A percentile compares a stretch with the other conserved stretches of the same genome.
Evolutionary conservation across 2,888 invertebrate genomes (phyloP).

Genomic region (Acronicta psi): DNA sequence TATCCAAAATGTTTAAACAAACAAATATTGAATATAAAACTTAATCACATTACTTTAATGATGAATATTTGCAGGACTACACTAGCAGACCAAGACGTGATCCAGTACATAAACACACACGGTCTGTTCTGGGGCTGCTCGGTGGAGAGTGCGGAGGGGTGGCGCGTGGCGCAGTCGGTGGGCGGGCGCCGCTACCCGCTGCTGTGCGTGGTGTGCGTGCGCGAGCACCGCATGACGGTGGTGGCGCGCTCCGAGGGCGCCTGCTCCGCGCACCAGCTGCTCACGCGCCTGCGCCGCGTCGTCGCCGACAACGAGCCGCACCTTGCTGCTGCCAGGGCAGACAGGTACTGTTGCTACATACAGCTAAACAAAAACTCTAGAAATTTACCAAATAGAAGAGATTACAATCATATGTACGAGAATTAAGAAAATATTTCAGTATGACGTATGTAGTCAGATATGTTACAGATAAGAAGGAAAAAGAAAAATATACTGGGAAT

Average conservation of each 20-base stretch:
- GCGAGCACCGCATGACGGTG: constrained; percentile 97
- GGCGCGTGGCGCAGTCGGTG: constrained; percentile 96
- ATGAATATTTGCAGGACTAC: constrained; percentile 87
- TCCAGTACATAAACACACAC: constrained; percentile 94
- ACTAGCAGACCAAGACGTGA: constrained; percentile 92
- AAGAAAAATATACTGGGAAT: too few species aligned
- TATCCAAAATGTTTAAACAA: not conserved
- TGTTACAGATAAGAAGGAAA: too few species aligned
- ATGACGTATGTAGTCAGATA: too few species aligned
- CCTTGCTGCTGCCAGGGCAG: constrained; percentile 95
- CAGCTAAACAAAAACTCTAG: too few species aligned
- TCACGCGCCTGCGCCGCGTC: constrained; percentile 92
- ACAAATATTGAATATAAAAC: too few species aligned
- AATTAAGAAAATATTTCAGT: too few species aligned
- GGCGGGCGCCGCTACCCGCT: constrained; percentile 95
- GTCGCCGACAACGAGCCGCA: constrained; percentile 96
- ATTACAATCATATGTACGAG: too few species aligned
- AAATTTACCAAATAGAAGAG: too few species aligned
- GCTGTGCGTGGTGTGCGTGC: constrained; percentile 96
- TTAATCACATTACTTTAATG: too few species aligned
- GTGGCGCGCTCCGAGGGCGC: constrained; percentile 97
- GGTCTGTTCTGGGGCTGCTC: constrained; percentile 98
- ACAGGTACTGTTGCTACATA: constrained; percentile 88
- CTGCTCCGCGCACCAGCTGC: constrained; percentile 92
- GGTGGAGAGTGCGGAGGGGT: constrained; percentile 96